Base-by-base conservation (phyloP, 1,140 invertebrate genomes). In the Agrypnia vestita region DNA sequence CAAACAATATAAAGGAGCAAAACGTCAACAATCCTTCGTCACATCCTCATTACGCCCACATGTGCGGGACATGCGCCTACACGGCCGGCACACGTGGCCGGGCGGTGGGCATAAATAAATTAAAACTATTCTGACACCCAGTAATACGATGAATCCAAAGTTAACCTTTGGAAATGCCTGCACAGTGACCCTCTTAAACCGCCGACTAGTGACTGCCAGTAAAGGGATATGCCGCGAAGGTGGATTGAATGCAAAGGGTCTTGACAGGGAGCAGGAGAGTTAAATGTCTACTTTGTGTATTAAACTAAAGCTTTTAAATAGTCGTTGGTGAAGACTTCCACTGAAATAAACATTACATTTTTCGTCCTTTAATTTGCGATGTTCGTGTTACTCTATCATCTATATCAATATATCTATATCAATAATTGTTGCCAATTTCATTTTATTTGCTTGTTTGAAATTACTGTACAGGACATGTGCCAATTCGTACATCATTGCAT, bases 141-240 rank as follows among this genome's bases (percentile, higher is more conserved):
- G 64, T 80, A 82, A 82, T 77, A 82, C 81, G 80, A 82, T 82
- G 81, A 82, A 80, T 82, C 78, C 78, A 47, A 78, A 80, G 78
- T 82, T 82, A 74, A 82, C 81, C 81, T 82, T 80, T 82, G 78
- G 51, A 75, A 74, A 74, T 53, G 69, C 72, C 21, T 47, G 47
- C 44, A 12, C 15, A 43, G 75, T 62, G 81, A 82, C 81, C 81
- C 81, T 82, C 80, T 82, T 82, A 82, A 82, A 82, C 80, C 78
- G 78, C 56, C 47, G 71, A 78, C 69, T 59, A 13, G 53, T 75
- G 73, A 61, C 53, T 53, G 76, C 62, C 73, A 59, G 64, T 49
- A 73, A 82, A 72, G 74, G 47, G 44, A 35, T 56, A 21, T 53
- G n/a, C 19, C 53, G 35, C n/a, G 53, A 55, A 59, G 73, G 73